phyloP scores from a whole-genome alignment of 2,888 invertebrate species.

The Ametastegia equiseti region DNA sequence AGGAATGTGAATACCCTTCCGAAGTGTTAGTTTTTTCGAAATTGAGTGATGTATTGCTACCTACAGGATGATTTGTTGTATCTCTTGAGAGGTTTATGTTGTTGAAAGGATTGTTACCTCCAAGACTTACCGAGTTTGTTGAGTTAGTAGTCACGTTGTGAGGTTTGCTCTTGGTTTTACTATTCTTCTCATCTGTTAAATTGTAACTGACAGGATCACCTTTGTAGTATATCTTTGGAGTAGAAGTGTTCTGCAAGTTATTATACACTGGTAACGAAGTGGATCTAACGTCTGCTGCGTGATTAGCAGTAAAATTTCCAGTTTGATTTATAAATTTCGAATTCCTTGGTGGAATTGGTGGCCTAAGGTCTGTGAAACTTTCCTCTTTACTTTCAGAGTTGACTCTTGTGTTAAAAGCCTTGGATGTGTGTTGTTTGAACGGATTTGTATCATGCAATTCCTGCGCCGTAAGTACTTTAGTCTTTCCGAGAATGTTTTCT shows the following conservation, averaged over 20 bases:
- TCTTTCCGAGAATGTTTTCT: background rate
- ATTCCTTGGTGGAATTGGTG: constrained; percentile 36
- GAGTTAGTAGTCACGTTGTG: background rate
- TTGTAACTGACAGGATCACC: constrained; percentile 37
- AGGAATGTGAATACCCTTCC: background rate
- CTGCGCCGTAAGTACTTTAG: background rate
- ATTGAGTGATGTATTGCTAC: background rate
- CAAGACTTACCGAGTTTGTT: background rate
- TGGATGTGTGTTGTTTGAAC: background rate
- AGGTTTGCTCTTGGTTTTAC: background rate
- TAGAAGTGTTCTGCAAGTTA: background rate
- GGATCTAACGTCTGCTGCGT: background rate
- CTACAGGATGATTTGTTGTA: background rate
- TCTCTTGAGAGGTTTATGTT: background rate
- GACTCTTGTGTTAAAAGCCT: background rate
- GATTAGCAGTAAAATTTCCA: background rate
- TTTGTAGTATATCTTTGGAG: constrained; percentile 2
- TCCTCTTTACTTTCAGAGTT: background rate
- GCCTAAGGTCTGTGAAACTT: background rate
- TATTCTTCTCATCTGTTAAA: background rate
- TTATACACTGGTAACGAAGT: background rate
- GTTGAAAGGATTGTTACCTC: background rate
- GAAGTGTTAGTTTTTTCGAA: background rate
- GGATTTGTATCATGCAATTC: constrained; percentile 35
- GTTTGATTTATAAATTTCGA: constrained; percentile 11